These are phyloP conservation scores for Lontra canadensis DNA, from an alignment of 2,113 vertebrate species.

Conservation along the genomic window DNA sequence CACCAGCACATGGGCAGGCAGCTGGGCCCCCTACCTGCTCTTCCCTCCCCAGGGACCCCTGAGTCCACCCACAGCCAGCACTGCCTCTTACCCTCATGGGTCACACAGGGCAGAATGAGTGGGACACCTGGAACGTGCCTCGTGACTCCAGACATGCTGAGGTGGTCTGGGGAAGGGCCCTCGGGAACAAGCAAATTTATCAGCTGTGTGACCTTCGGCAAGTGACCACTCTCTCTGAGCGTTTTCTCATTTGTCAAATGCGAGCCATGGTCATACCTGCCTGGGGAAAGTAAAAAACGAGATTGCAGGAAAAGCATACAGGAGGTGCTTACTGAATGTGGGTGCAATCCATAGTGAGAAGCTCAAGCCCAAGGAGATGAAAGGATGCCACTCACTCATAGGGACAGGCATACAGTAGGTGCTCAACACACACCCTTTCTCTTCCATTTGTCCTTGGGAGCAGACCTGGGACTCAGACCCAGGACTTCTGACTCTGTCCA, in stretches of 20 bases:
- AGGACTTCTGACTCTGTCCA: background rate
- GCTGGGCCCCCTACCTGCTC: background rate
- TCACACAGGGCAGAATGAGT: background rate
- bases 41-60: too few relatives aligned
- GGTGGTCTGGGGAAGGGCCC: background rate
- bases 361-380: background rate
- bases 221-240: background rate
- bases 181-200: background rate
- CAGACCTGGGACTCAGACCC: background rate
- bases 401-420: background rate
- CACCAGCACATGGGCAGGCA: background rate
- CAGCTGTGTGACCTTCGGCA: background rate
- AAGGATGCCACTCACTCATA: rapidly evolving
- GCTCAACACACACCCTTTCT: background rate
- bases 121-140: background rate
- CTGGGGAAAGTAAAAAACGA: background rate
- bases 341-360: background rate
- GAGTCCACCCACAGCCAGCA: background rate
- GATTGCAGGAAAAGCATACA: background rate
- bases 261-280: background rate
- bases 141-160: background rate
- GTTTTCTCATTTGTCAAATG: background rate
- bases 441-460: background rate
- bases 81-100: background rate
- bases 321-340: background rate